Conservation (phyloP, 2,797 vertebrate genomes). For the Rhynchonycteris naso region DNA sequence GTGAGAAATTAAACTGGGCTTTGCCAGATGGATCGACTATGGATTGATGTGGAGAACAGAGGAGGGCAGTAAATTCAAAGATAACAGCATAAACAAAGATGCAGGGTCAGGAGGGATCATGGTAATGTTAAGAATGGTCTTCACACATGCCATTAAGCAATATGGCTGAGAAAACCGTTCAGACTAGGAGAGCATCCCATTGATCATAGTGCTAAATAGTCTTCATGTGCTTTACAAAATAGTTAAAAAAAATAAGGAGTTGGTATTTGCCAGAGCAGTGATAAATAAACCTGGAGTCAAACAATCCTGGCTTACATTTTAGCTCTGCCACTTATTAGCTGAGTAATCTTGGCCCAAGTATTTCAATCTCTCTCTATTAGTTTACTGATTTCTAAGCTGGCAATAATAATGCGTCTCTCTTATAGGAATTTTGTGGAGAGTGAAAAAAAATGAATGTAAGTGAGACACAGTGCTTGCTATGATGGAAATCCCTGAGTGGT, state of each 20-base stretch:
- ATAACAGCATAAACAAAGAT: conserved; percentile 45
- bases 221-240: background rate
- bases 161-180: background rate
- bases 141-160: background rate
- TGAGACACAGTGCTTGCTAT: background rate
- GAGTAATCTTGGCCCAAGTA: background rate
- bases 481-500: background rate
- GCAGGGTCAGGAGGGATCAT: background rate
- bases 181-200: background rate
- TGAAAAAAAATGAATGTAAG: background rate
- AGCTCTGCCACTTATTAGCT: background rate
- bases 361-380: background rate
- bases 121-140: background rate
- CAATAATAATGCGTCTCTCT: background rate
- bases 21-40: conserved; percentile 50
- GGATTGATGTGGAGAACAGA: background rate
- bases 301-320: background rate
- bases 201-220: background rate
- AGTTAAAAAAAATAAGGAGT: background rate
- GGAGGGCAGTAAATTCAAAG: conserved; percentile 1
- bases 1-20: conserved; percentile 65
- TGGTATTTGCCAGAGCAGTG: background rate
- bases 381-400: conserved; percentile 21
- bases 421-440: background rate
- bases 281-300: background rate